phyloP scores from a whole-genome alignment of 2,113 vertebrate genomes.

The Electrona antarctica region DNA sequence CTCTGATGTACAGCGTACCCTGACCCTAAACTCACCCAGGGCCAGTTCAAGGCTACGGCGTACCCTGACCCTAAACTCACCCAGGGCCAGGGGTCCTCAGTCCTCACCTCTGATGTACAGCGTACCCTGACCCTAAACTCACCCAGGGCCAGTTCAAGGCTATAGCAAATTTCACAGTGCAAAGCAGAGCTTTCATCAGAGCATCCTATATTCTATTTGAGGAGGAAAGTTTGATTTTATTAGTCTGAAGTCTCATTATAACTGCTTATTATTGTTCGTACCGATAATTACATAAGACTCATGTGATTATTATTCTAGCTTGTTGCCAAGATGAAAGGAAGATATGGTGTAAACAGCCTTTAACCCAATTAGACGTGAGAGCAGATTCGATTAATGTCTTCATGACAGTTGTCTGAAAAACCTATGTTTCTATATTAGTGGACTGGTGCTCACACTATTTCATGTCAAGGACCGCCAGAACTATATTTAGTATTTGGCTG shows the following conservation, averaged over 20 bases:
- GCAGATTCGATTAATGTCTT: no score
- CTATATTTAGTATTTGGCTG: no score
- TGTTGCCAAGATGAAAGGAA: conserved; percentile 56
- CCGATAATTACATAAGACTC: conserved; percentile 26
- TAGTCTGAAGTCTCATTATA: conserved; percentile 12
- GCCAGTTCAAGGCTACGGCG: no score
- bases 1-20: not conserved
- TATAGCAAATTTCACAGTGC: not conserved
- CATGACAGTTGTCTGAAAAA: no score
- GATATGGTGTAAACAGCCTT: conserved; percentile 61
- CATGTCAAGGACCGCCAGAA: no score
- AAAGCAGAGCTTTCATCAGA: not conserved
- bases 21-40: no score
- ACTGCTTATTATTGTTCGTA: conserved; percentile 11
- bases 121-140: no score
- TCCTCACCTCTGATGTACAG: conserved; percentile 20
- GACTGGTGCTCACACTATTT: no score
- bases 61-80: no score
- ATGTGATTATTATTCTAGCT: conserved; percentile 36
- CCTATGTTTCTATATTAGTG: no score
- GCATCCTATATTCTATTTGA: not conserved
- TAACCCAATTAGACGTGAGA: not conserved
- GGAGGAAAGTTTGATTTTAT: conserved; percentile 1
- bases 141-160: not conserved
- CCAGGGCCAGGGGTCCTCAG: not conserved